Conservation (phyloP, 2,888 invertebrate species). For the Troglohyphantes excavatus region DNA sequence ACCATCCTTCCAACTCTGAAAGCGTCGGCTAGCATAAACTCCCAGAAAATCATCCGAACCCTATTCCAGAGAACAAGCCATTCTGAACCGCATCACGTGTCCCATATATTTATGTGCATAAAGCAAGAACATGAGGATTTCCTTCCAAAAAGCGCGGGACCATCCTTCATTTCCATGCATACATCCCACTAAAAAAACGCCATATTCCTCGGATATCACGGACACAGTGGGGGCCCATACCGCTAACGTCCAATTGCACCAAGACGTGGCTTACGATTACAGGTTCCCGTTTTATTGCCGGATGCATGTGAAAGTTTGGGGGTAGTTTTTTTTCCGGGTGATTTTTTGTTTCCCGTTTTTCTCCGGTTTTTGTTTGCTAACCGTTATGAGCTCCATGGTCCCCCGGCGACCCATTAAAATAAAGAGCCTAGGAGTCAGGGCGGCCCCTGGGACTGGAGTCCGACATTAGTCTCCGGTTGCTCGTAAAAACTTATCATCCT, state of each 20-base stretch:
- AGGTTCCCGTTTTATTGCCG: conserved; percentile 47
- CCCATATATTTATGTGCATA: conserved; percentile 31
- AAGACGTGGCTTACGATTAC: conserved; percentile 53
- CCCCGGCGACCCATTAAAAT: conserved; percentile 63
- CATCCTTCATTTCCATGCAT: conserved; percentile 45
- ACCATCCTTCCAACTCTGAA: background rate
- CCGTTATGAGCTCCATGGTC: conserved; percentile 29
- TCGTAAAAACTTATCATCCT: conserved; percentile 69
- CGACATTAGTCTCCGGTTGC: conserved; percentile 56
- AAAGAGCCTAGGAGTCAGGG: conserved; percentile 53
- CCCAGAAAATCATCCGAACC: background rate
- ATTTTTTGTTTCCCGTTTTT: conserved; percentile 36
- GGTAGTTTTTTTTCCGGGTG: background rate
- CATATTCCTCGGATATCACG: background rate
- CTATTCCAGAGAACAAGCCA: background rate
- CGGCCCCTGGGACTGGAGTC: conserved; percentile 21
- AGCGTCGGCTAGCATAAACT: conserved; percentile 16
- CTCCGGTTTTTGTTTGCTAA: conserved; percentile 41
- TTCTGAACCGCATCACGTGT: background rate
- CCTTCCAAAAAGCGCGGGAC: conserved; percentile 32
- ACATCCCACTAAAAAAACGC: conserved; percentile 30
- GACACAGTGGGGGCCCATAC: conserved; percentile 28
- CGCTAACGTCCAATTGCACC: conserved; percentile 43
- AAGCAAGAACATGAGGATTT: conserved; percentile 39
- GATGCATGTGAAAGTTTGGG: conserved; percentile 51